phyloP scores from a whole-genome alignment of 2,797 vertebrate species.

The Gallinago solitaria region DNA sequence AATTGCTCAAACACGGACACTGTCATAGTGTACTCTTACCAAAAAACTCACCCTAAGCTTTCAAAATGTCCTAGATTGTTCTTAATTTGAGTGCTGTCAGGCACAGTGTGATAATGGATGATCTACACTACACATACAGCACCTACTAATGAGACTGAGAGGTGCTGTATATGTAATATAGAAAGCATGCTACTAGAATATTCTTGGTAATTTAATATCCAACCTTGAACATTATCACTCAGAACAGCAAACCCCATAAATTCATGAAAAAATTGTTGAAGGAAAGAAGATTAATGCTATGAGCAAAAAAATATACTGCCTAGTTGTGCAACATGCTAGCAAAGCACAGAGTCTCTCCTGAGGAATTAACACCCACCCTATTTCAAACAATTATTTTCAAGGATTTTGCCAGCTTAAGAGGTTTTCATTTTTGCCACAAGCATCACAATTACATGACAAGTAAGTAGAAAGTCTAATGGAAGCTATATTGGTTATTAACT shows the following conservation, averaged over 20 bases:
- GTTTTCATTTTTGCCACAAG: not conserved
- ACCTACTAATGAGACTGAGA: not conserved
- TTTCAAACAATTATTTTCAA: conserved; percentile 11
- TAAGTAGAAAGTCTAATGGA: not conserved
- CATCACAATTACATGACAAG: not conserved
- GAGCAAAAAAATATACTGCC: not conserved
- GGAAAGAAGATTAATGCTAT: not conserved
- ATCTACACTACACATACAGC: not conserved
- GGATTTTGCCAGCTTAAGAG: conserved; percentile 1
- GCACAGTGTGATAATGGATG: not conserved
- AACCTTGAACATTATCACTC: not conserved
- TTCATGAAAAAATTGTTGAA: not conserved
- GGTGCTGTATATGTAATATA: not conserved
- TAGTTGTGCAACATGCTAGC: not conserved
- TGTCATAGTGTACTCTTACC: fast-evolving
- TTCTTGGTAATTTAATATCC: not conserved
- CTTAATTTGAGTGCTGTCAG: not conserved
- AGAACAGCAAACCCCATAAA: not conserved
- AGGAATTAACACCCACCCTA: conserved; percentile 9
- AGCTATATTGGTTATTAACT: not conserved
- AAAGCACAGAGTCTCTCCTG: not conserved
- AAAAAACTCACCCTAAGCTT: not conserved
- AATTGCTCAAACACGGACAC: not conserved
- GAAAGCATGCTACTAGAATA: not conserved
- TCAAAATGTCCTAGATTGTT: not conserved